phyloP scores from a whole-genome alignment of 2,797 vertebrate genomes.

The Chaunax sp. region DNA sequence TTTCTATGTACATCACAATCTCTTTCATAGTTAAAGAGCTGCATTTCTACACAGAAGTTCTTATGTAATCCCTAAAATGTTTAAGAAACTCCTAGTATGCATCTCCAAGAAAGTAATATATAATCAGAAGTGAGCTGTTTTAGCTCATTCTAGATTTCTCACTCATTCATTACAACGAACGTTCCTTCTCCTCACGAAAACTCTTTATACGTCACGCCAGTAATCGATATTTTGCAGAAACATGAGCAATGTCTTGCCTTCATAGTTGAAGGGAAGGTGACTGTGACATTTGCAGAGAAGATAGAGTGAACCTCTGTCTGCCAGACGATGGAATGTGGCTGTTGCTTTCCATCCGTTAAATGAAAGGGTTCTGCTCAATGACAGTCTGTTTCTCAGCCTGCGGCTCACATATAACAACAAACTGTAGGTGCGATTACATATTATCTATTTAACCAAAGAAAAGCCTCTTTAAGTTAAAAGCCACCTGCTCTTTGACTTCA shows the following conservation, averaged over 20 bases:
- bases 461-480: conserved; percentile 7
- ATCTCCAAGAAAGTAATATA: background rate
- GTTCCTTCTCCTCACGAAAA: background rate
- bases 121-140: conserved; percentile 7
- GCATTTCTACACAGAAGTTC: background rate
- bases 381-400: conserved; percentile 11
- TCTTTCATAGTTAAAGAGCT: background rate
- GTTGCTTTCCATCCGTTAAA: conserved; percentile 64
- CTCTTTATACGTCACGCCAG: background rate
- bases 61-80: background rate
- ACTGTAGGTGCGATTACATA: conserved; percentile 24
- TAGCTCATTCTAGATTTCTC: background rate
- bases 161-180: background rate
- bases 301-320: conserved; percentile 44
- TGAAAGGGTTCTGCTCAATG: conserved; percentile 31
- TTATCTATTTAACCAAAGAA: conserved; percentile 11
- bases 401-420: background rate
- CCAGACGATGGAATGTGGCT: conserved; percentile 65
- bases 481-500: conserved; percentile 25
- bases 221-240: conserved; percentile 3
- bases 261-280: conserved; percentile 6
- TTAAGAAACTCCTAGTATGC: background rate
- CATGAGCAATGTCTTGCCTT: conserved; percentile 51
- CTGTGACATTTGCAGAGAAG: conserved; percentile 38
- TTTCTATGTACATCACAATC: background rate